Conservation (phyloP, 2,797 vertebrate genomes). For the Eutrigla gurnardus region DNA sequence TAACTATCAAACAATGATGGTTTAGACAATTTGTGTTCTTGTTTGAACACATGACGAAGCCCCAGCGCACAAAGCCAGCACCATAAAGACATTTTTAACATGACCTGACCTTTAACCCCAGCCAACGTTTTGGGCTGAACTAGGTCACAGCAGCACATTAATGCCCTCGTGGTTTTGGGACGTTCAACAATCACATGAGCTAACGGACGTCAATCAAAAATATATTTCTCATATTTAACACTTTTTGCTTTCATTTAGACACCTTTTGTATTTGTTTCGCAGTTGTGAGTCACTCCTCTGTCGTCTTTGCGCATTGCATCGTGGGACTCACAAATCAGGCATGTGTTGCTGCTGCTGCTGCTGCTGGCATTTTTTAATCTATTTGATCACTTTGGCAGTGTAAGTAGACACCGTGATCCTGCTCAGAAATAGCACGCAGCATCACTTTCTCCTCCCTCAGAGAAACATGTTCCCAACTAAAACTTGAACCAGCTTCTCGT, state of each 20-base stretch:
- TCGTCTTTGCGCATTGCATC: not conserved
- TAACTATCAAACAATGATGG: no score
- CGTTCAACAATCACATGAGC: not conserved
- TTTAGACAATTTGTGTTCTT: no score
- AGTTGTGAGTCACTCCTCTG: not conserved
- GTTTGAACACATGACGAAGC: no score
- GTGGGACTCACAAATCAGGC: not conserved
- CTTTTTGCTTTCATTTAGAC: not conserved
- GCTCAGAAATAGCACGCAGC: not conserved
- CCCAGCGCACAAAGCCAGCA: no score
- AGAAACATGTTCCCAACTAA: conserved; percentile 15
- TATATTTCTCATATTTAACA: not conserved
- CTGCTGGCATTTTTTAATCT: not conserved
- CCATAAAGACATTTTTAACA: no score
- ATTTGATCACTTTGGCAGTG: not conserved
- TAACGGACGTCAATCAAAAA: no score
- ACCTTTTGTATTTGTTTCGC: not conserved
- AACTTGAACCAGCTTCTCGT: conserved; percentile 25
- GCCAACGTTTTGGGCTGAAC: no score
- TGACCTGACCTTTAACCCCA: no score
- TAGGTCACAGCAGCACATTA: not conserved
- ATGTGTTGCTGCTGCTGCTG: not conserved
- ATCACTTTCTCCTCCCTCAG: conserved; percentile 14
- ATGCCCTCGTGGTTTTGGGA: not conserved
- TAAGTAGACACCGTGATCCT: not conserved